Evolutionary conservation across 1,140 invertebrate genomes (phyloP), one percentile per base, ranked within the genome.

Genomic region (Olivierus martensii): DNA sequence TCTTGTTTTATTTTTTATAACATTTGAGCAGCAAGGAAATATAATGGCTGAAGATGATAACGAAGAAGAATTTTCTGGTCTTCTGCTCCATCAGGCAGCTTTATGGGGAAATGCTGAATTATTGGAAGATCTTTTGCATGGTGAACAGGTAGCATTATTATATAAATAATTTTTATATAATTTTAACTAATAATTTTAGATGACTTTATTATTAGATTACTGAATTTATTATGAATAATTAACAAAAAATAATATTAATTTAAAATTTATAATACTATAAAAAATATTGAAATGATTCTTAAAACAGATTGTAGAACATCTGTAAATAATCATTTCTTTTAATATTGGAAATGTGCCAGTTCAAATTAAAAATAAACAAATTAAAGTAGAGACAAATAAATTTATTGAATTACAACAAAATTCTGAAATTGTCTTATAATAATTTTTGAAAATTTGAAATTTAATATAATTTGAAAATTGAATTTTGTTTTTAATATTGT

Each of bases 101-200:
- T 67, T 93, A 18, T 94, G 87, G 85, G 86, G 92, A 68, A 92
- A 92, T 66, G 78, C 81, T 11, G 88, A 92, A 63, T 72, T 93
- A 1, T 69, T 92, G 22, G 78, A 82, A 65, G 88, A 91, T 69
- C 69, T 94, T 35, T 62, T 94, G 3, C 73, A 79, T 49, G 84
- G 81, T 2, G 82, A 83, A 34, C 54, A 64, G 65, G 59, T 62
- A 46, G n/a, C n/a, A n/a, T n/a, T n/a, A 41, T 35, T 53, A n/a
- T 17, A 37, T 2, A 22, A 5, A 3, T 17, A 6, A 22, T 43
- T 43, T 22, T 18, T 4, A 22, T 19, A 48, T 15, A 21, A 15
- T 43, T 35, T 35, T 38, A 43, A 47, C 2, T 50, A 15, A 50
- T 43, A 6, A 28, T 28, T n/a, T n/a, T n/a, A n/a, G n/a, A 28